Conservation (phyloP, 2,888 invertebrate species). For the Platerodrilus igneus region DNA sequence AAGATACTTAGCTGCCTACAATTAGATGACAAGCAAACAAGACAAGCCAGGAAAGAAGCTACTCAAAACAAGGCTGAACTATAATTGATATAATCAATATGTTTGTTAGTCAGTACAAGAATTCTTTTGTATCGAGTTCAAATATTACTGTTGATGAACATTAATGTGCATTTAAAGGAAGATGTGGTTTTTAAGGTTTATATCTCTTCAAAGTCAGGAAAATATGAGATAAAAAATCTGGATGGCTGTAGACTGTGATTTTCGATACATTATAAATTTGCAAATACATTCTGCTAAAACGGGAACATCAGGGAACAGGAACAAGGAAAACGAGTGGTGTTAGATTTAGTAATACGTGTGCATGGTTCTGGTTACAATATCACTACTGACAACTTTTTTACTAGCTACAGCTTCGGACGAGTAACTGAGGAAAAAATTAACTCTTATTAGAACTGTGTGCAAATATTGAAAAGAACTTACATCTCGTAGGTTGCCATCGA, state of each 20-base stretch:
- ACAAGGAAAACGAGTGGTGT: slow-evolving; percentile 5
- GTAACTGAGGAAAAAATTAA: slow-evolving; percentile 4
- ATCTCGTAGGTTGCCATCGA: background rate
- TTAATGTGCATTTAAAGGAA: background rate
- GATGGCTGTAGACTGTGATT: slow-evolving; percentile 1
- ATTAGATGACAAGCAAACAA: background rate
- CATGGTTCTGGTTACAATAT: slow-evolving; percentile 3
- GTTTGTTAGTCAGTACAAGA: slow-evolving; percentile 1
- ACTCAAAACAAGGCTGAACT: slow-evolving; percentile 1
- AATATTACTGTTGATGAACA: slow-evolving; percentile 4
- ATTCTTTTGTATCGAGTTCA: background rate
- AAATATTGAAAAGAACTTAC: background rate
- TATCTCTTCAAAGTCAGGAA: background rate
- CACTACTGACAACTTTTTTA: slow-evolving; percentile 5
- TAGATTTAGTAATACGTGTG: background rate
- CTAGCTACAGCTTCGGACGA: slow-evolving; percentile 2
- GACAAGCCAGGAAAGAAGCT: slow-evolving; percentile 1
- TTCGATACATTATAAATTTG: background rate
- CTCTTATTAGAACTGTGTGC: slow-evolving; percentile 1
- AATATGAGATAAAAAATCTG: background rate
- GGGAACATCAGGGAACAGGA: slow-evolving; percentile 2
- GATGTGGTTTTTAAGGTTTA: slow-evolving; percentile 2
- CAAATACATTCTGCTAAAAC: slow-evolving; percentile 2
- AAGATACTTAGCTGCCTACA: background rate
- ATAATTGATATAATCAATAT: background rate